Percentiles rank a stretch among this genome's conserved stretches.
Evolutionary conservation across 2,888 invertebrate genomes (phyloP).

Genomic region (Galerucella pusilla): DNA sequence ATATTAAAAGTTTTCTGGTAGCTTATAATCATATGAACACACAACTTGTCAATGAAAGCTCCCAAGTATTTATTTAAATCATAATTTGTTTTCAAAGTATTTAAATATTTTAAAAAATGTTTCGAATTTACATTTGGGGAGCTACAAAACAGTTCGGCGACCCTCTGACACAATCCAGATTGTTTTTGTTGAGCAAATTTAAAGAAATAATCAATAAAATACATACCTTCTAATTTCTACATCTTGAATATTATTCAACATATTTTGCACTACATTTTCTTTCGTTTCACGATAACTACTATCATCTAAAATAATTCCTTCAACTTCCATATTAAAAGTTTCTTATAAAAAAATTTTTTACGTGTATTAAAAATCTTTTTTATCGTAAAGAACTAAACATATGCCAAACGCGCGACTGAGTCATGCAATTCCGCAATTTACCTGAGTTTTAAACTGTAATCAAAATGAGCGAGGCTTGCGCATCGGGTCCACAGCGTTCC

Average conservation of each 20-base stretch:
- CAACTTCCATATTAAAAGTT: slow-evolving; percentile 41
- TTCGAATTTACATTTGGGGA: too few relatives aligned
- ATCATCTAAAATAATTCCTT: slow-evolving; percentile 32
- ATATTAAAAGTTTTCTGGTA: too few relatives aligned
- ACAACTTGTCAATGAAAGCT: too few relatives aligned
- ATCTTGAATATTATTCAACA: slow-evolving; percentile 54
- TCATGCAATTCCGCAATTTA: slow-evolving; percentile 59
- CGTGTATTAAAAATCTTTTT: neutral
- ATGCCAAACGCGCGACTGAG: slow-evolving; percentile 53
- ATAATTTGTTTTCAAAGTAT: too few relatives aligned
- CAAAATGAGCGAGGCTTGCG: slow-evolving; percentile 54
- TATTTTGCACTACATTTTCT: slow-evolving; percentile 54
- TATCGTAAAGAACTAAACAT: slow-evolving; percentile 20
- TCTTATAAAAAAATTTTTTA: neutral
- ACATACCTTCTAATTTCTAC: slow-evolving; percentile 49
- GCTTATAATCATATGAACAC: too few relatives aligned
- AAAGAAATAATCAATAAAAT: slow-evolving; percentile 4
- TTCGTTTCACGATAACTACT: slow-evolving; percentile 41
- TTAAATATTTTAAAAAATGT: too few relatives aligned
- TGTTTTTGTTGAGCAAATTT: too few relatives aligned
- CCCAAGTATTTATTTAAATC: too few relatives aligned
- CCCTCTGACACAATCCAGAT: too few relatives aligned
- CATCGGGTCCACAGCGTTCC: slow-evolving; percentile 8
- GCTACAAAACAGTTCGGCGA: too few relatives aligned
- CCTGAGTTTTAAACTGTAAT: slow-evolving; percentile 57